Base-by-base conservation (phyloP, 2,113 vertebrate species). In the Pachycephala philippinensis region DNA sequence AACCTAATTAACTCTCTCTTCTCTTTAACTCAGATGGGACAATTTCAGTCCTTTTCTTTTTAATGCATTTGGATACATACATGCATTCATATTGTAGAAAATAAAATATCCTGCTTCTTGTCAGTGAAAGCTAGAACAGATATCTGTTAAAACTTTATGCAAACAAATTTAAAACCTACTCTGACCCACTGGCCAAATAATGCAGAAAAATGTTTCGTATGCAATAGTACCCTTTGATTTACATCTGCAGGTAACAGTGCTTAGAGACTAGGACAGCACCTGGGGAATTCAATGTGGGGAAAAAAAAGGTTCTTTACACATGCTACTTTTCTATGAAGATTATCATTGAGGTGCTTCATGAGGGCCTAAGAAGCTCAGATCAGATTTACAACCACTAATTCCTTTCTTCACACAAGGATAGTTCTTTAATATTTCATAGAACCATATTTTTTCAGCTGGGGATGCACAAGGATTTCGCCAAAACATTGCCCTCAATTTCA, bases 301-400 rank as follows among this genome's bases (percentile, higher is more conserved):
- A 3, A 33, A 33, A 42, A 44, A 59, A 0, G 1, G 0, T 37
- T 47, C 3, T 66, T 69, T 63, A 12, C 8, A 20, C 5, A 10
- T 17, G 5, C 1, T 28, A 5, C 14, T 74, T 78, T 71, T 45
- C 35, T 44, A 30, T 31, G 33, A 16, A 64, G 56, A 70, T 63
- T 78, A 3, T 57, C 52, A 66, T 3, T 0, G 12, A 54, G 13
- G 2, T 59, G 7, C 9, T 45, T 63, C 42, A 19, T 35, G 42
- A 87, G 18, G 18, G 5, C 21, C 18, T 27, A 61, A 19, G 26
- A 77, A 69, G 11, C 23, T 49, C 28, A 33, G 5, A 69, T 59
- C 15, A 37, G 3, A 7, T 84, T 89, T 78, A 71, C 12, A 84
- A 16, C 2, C 13, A 54, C 24, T 10, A 40, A 54, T 84, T 81